Base-by-base conservation (phyloP, 2,797 vertebrate genomes). In the Artibeus lituratus region DNA sequence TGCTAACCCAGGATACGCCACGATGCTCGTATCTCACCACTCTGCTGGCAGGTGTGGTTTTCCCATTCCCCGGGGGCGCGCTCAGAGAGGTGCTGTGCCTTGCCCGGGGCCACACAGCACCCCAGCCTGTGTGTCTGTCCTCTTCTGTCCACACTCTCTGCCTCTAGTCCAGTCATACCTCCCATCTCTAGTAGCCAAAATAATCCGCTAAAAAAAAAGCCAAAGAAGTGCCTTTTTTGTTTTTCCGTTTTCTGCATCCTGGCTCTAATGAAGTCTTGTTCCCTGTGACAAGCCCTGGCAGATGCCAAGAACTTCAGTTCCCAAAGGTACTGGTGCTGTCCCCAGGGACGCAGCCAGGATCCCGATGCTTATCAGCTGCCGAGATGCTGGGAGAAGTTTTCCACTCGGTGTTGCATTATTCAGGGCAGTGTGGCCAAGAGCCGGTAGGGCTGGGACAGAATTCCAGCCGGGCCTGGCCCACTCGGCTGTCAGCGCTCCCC, bases 361-460 rank as follows among this genome's bases (percentile, higher is more conserved):
- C 95, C 95, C 0, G 3, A 39, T 3, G 78, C 96, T 94, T 65
- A 94, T 97, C 96, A 42, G 96, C 90, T 80, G 90, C 96, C 0
- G 65, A 88, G 91, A 84, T 7, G 55, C 62, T 2, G 1, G 91
- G 92, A 89, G 90, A 92, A n/a, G 94, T 95, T 97, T 97, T 97
- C 97, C 97, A 95, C 94, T 42, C 9, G 8, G 92, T 37, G 26
- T 47, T 98, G 81, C 97, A 97, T 97, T 97, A 97, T 97, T 97
- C 91, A 97, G 90, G 37, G 76, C 55, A 1, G 81, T 2, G n/a
- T 69, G 70, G 83, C 76, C 37, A 2, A 42, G 87, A 59, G 88
- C 94, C 12, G 55, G 21, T 11, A 32, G 87, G 62, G 39, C 55
- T 0, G 42, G 86, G 87, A 67, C 91, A 1, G 39, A 55, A 83